Base-by-base conservation (phyloP, 2,113 vertebrate species). In the Calidris pugnax region DNA sequence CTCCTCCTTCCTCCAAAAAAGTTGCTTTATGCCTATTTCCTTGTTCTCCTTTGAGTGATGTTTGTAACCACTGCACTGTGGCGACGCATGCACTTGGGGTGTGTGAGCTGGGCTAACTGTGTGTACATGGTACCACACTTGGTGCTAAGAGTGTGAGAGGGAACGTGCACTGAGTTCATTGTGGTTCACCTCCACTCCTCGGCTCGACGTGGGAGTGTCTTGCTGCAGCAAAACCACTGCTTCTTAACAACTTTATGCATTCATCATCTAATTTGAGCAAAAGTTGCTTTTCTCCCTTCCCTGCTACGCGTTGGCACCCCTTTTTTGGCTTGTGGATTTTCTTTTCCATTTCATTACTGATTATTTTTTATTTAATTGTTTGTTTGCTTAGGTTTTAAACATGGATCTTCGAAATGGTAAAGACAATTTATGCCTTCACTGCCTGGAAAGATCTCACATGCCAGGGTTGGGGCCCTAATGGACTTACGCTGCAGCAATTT, bases 121-220 rank as follows among this genome's bases (percentile, higher is more conserved):
- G n/a, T 0, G 1, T 39, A 18, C 6, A 28, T 10, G 26, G 41
- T 48, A 53, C 41, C 32, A 72, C 0, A 3, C 27, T 39, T n/a
- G 37, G 23, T n/a, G 60, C 37, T n/a, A 37, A 30, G 23, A 75
- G 67, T 18, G 27, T 2, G 28, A 84, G 33, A 21, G 63, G 45
- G 24, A 87, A 64, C 3, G 6, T 14, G 18, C 48, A 23, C 30
- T 4, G 6, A 77, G 33, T 39, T 60, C 51, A 51, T 15, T 76
- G 69, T 9, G 15, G 20, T 48, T 57, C 68, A 50, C 28, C 57
- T 79, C 72, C 43, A 30, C 32, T 51, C 14, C 51, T 69, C 47
- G 79, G 39, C 41, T 45, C 60, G 41, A 71, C 28, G 56, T 1
- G 2, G 62, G 51, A 71, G 55, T 16, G 50, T 81, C 24, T 62